Conservation (phyloP, 2,888 invertebrate species). For the Amiota mariae region DNA sequence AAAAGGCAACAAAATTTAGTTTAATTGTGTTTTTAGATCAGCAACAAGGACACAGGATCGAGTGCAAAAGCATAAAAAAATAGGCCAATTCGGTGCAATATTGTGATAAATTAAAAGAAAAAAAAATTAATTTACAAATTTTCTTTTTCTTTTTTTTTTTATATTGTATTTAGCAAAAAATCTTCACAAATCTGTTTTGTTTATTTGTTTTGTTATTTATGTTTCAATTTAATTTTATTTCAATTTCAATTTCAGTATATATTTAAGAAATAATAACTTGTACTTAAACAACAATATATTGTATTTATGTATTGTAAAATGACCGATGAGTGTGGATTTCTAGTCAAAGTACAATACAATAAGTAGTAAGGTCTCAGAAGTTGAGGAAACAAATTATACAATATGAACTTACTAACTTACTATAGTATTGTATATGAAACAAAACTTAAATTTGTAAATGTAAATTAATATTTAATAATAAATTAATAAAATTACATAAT, state of each 20-base stretch:
- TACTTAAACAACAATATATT: neutral
- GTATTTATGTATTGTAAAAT: too few relatives aligned
- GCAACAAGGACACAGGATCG: too few relatives aligned
- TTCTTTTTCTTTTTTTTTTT: neutral
- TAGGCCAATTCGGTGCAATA: conserved; percentile 73
- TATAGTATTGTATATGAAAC: too few relatives aligned
- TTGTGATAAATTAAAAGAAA: conserved; percentile 67
- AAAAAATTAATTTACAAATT: neutral
- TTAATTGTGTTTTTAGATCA: conserved; percentile 4
- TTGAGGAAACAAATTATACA: too few relatives aligned
- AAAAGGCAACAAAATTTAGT: conserved; percentile 7
- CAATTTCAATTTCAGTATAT: neutral
- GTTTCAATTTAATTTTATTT: conserved; percentile 14
- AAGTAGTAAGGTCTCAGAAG: neutral
- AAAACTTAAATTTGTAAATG: too few relatives aligned
- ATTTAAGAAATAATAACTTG: neutral
- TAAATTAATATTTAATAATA: too few relatives aligned
- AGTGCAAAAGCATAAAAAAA: conserved; percentile 22
- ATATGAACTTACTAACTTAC: too few relatives aligned
- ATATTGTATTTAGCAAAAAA: conserved; percentile 17
- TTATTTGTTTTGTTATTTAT: conserved; percentile 2
- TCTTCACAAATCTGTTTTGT: neutral
- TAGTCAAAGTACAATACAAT: conserved; percentile 59
- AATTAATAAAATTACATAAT: too few relatives aligned
- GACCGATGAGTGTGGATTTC: conserved; percentile 56